Base-by-base conservation (phyloP, 1,140 invertebrate genomes). In the Anagrus nilaparvatae region DNA sequence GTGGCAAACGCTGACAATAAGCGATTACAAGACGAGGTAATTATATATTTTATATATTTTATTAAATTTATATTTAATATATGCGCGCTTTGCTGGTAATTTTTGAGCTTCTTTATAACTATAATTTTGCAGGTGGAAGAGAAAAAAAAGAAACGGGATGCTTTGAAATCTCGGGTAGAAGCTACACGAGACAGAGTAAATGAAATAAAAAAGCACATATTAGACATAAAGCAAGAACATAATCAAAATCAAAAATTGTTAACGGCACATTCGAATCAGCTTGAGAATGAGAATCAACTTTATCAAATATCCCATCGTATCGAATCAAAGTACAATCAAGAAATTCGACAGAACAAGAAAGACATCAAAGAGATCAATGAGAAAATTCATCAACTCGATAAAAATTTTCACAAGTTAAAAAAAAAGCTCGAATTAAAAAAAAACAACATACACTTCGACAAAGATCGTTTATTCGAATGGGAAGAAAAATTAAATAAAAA, bases 1-100 rank as follows among this genome's bases (percentile, higher is more conserved):
- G 69, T 84, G 13, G 77, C 81, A 4, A 81, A 82, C 64, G 71
- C 73, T 37, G 75, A 78, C 55, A 86, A 86, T 50, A 74, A 75
- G 60, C 57, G 50, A 49, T 61, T 84, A 10, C 79, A 84, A 62
- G 65, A 58, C 56, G 66, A 71, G 58, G 77, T 69, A 67, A 59
- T 35, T 14, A 18, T 7, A 27, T 39, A 29, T 28, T 21, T 24
- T 28, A 10, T 28, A n/a, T 27, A 12, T 14, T 28, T 28, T 24
- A n/a, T n/a, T n/a, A n/a, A n/a, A n/a, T n/a, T n/a, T n/a, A n/a
- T n/a, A n/a, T 8, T 32, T 14, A 6, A 32, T 8, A 13, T 6
- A 32, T 13, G 13, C 6, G 8, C 12, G 14, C 12, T 12, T 17
- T 32, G 6, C 31, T 32, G 7, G 31, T 9, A 9, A 17, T 13